These are phyloP conservation scores for Cecidostiba fungosa DNA, from an alignment of 2,888 invertebrate species.

Conservation along the genomic window DNA sequence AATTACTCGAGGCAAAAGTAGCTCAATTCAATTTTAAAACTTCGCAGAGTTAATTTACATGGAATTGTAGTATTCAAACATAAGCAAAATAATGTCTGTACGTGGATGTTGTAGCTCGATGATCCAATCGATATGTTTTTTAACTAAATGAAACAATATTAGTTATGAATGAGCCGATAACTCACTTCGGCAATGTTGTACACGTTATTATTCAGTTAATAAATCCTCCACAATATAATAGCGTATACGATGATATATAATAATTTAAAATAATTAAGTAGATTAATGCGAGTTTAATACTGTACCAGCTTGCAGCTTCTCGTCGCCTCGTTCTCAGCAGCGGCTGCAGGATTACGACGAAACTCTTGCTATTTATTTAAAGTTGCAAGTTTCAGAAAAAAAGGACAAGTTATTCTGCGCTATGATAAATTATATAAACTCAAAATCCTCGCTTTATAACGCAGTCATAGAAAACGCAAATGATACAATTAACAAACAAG, in stretches of 20 bases:
- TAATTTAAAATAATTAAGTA: conserved; percentile 18
- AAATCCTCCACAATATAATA: background rate
- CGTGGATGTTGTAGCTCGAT: too few species aligned
- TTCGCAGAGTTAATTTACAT: too few species aligned
- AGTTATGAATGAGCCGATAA: too few species aligned
- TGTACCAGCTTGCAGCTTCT: conserved; percentile 2
- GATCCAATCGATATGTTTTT: too few species aligned
- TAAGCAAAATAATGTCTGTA: too few species aligned
- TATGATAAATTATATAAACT: background rate
- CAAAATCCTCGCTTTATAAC: background rate
- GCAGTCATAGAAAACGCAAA: background rate
- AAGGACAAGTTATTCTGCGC: background rate
- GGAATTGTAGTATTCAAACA: too few species aligned
- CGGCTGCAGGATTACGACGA: background rate
- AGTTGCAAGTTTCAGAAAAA: background rate
- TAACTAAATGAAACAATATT: too few species aligned
- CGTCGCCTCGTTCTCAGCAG: background rate
- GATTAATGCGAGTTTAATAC: conserved; percentile 27
- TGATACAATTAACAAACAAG: background rate
- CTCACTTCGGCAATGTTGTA: background rate
- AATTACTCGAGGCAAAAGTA: too few species aligned
- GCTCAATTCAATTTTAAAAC: too few species aligned
- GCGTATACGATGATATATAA: background rate
- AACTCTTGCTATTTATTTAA: conserved; percentile 2
- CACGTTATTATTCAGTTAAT: background rate